phyloP scores from a whole-genome alignment of 2,797 vertebrate species.

The Cottoperca gobio region DNA sequence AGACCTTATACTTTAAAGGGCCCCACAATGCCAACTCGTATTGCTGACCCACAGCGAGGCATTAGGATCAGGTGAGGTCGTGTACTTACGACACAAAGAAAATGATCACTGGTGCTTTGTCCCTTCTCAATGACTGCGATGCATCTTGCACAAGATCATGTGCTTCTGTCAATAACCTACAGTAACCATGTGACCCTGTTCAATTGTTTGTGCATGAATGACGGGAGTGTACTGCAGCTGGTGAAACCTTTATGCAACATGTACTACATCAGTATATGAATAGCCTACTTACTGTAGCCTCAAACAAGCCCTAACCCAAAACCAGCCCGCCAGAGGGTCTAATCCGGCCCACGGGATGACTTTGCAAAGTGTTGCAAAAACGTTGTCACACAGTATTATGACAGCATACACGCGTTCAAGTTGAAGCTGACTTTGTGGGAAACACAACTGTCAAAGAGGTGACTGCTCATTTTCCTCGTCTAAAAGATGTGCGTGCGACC shows the following conservation, averaged over 20 bases:
- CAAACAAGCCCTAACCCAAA: too few species aligned
- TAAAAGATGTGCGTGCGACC: too few species aligned
- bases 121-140: constrained; percentile 33
- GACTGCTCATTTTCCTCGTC: too few species aligned
- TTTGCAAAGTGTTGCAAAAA: too few species aligned
- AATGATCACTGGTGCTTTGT: constrained; percentile 64
- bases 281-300: neutral
- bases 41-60: too few species aligned
- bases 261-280: neutral
- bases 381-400: too few species aligned
- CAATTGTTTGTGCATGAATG: constrained; percentile 23
- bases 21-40: constrained; percentile 17
- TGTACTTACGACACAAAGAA: constrained; percentile 19
- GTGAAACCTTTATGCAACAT: constrained; percentile 7
- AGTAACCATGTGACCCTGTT: constrained; percentile 21
- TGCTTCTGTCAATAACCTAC: constrained; percentile 49
- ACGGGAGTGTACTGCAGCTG: neutral
- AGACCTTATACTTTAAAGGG: neutral
- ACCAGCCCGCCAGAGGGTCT: too few species aligned
- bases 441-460: neutral
- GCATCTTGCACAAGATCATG: constrained; percentile 53
- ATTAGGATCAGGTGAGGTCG: constrained; percentile 13
- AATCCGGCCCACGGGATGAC: too few species aligned
- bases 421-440: too few species aligned
- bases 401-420: too few species aligned